These are phyloP conservation scores for Catostylus mosaicus DNA, from an alignment of 30 jellyfish, hydroid and myxozoan species.

Conservation along the genomic window DNA sequence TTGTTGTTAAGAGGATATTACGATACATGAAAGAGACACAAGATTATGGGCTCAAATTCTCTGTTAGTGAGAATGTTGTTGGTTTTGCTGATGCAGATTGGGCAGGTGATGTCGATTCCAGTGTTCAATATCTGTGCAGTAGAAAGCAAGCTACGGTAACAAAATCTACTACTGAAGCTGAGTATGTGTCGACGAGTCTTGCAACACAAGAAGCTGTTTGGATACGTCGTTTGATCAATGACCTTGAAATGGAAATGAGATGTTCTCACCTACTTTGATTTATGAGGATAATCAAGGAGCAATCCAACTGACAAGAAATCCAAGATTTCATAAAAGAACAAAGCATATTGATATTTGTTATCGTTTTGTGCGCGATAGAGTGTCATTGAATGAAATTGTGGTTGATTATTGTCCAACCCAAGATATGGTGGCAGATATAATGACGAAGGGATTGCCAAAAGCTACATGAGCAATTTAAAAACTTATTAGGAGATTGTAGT, in stretches of 20 bases:
- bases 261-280: background rate
- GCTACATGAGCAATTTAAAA: too few relatives aligned
- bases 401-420: too few relatives aligned
- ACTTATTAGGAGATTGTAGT: too few relatives aligned
- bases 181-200: constrained; percentile 6
- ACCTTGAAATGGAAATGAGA: background rate
- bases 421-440: too few relatives aligned
- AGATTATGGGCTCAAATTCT: constrained; percentile 35
- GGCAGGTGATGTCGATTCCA: constrained; percentile 36
- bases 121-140: constrained; percentile 22
- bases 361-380: too few relatives aligned
- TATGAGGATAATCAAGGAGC: too few relatives aligned
- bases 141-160: constrained; percentile 3
- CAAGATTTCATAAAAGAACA: too few relatives aligned
- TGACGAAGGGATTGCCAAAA: too few relatives aligned
- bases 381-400: too few relatives aligned
- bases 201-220: constrained; percentile 51
- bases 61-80: constrained; percentile 8
- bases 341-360: too few relatives aligned
- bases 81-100: constrained; percentile 45
- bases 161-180: constrained; percentile 37
- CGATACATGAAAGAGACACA: constrained; percentile 53
- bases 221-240: constrained; percentile 11
- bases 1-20: constrained; percentile 21
- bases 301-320: too few relatives aligned